phyloP scores from a whole-genome alignment of 92 coral and sea anemone genomes.

The Meandrina meandrites region DNA sequence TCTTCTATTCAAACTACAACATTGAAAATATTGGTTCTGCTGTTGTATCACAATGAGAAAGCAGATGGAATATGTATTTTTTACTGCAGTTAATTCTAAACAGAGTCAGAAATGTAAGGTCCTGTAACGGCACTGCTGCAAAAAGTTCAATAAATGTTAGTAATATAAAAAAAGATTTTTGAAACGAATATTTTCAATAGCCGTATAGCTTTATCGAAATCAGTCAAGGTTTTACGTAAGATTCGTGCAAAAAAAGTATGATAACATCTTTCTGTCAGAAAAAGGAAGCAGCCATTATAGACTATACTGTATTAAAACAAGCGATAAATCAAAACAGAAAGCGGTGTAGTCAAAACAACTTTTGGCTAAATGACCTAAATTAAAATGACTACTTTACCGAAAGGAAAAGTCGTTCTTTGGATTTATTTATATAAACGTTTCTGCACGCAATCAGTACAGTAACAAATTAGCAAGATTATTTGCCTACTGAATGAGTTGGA shows the following conservation, averaged over 20 bases:
- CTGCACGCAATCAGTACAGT: neutral
- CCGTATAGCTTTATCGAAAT: too few species aligned
- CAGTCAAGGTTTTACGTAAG: too few species aligned
- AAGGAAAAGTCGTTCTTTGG: neutral
- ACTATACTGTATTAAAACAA: neutral
- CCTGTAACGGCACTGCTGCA: neutral
- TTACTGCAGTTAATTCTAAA: neutral
- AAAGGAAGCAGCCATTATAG: neutral
- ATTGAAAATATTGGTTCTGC: neutral
- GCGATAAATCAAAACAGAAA: neutral
- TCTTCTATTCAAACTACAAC: neutral
- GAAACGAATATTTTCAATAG: too few species aligned
- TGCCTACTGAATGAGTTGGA: neutral
- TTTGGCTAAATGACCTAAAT: neutral
- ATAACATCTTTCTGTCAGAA: too few species aligned
- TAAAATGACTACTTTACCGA: neutral
- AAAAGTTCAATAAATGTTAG: neutral
- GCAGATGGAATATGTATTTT: neutral
- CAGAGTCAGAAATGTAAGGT: too few species aligned
- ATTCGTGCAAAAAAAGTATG: too few species aligned
- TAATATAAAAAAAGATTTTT: too few species aligned
- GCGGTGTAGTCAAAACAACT: neutral
- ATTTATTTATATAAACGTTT: neutral
- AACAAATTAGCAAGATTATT: neutral
- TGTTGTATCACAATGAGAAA: neutral